Evolutionary conservation across 2,888 invertebrate genomes (phyloP).

Genomic region (Meghimatium bilineatum): DNA sequence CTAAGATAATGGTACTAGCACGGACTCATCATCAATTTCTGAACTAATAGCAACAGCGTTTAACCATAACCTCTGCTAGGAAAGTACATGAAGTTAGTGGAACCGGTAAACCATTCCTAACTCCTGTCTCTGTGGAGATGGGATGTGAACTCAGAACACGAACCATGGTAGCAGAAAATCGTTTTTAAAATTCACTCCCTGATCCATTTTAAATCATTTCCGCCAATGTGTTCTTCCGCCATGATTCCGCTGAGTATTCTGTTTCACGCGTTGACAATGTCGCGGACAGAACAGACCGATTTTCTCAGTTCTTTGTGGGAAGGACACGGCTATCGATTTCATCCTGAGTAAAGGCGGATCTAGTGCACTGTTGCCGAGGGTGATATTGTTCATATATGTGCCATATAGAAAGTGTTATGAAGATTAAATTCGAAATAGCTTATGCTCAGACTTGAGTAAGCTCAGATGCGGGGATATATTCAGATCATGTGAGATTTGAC

Average conservation of each 20-base stretch:
- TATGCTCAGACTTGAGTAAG: neutral
- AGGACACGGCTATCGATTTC: neutral
- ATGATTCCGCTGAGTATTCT: neutral
- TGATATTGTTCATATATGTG: neutral
- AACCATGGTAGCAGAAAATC: neutral
- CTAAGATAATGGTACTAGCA: conserved; percentile 1
- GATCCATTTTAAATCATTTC: conserved; percentile 5
- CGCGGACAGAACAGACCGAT: neutral
- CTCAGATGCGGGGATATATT: neutral
- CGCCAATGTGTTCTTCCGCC: neutral
- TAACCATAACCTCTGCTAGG: neutral
- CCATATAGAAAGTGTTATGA: neutral
- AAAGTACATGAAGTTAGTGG: neutral
- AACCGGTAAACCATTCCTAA: neutral
- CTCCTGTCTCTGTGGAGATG: neutral
- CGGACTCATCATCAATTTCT: neutral
- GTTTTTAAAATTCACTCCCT: conserved; percentile 20
- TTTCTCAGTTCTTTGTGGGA: neutral
- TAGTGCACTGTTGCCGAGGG: neutral
- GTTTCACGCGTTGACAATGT: neutral
- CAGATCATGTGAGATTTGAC: no score
- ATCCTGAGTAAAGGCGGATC: neutral
- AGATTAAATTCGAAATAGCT: neutral
- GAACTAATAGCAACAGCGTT: conserved; percentile 1
- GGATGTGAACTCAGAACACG: neutral